Conservation (phyloP, 1,140 invertebrate species). For the Phenacoccus solenopsis region DNA sequence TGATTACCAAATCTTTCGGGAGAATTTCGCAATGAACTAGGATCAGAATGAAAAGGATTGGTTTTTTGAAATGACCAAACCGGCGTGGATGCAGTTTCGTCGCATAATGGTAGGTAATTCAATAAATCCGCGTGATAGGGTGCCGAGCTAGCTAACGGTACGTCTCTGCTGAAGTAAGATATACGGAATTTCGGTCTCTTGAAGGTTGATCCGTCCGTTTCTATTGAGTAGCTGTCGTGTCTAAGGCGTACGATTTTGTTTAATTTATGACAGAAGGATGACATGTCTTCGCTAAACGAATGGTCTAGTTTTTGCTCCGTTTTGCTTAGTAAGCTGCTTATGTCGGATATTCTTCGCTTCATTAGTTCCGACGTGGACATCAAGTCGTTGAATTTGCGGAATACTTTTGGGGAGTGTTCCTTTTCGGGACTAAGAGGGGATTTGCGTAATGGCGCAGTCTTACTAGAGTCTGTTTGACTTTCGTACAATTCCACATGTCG, state of each 20-base stretch:
- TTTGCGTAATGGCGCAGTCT: background rate
- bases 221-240: background rate
- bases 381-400: background rate
- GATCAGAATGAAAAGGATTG: slow-evolving; percentile 4
- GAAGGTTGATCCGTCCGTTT: no score
- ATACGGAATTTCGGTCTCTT: slow-evolving; percentile 26
- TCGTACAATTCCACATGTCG: background rate
- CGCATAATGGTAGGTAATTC: background rate
- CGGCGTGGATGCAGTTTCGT: background rate
- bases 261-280: background rate
- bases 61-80: background rate
- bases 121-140: background rate
- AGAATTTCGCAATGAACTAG: background rate
- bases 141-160: slow-evolving; percentile 23
- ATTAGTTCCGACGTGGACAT: background rate
- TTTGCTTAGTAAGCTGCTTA: background rate
- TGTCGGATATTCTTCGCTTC: slow-evolving; percentile 3
- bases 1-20: background rate
- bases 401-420: background rate
- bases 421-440: background rate
- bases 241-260: background rate
- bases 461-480: background rate
- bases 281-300: background rate
- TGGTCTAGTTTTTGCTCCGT: background rate
- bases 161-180: slow-evolving; percentile 28